Percentiles rank a stretch among this genome's conserved stretches.
These are phyloP conservation scores for Lycocorax pyrrhopterus DNA, from an alignment of 2,113 vertebrate species.

Conservation along the genomic window DNA sequence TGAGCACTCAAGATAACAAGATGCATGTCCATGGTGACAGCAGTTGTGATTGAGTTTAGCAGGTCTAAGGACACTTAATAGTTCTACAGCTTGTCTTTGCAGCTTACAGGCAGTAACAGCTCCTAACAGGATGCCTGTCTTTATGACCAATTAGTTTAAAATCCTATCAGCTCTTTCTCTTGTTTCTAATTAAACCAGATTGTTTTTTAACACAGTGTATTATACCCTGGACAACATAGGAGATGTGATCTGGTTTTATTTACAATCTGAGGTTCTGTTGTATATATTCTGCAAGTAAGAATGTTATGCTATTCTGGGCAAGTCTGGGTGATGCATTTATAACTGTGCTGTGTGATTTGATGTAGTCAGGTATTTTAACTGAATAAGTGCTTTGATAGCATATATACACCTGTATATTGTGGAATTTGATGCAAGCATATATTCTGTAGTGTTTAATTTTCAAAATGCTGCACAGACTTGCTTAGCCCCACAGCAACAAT, in stretches of 20 bases:
- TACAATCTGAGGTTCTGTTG: background rate
- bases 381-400: background rate
- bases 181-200: constrained; percentile 27
- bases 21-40: background rate
- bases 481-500: background rate
- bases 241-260: constrained; percentile 1
- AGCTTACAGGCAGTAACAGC: background rate
- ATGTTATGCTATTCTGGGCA: background rate
- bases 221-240: background rate
- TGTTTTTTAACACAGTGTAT: background rate
- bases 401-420: background rate
- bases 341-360: background rate
- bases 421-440: background rate
- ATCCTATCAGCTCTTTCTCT: constrained; percentile 1
- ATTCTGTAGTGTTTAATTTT: background rate
- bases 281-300: background rate
- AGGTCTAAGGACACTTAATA: constrained; percentile 15
- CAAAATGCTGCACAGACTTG: background rate
- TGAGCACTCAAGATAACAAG: constrained; percentile 35
- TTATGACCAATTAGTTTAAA: constrained; percentile 39
- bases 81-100: constrained; percentile 7
- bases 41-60: constrained; percentile 13
- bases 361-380: background rate
- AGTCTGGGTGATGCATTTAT: background rate
- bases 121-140: constrained; percentile 25